These are phyloP conservation scores for Patella depressa DNA, from an alignment of 2,888 invertebrate species.

Conservation along the genomic window DNA sequence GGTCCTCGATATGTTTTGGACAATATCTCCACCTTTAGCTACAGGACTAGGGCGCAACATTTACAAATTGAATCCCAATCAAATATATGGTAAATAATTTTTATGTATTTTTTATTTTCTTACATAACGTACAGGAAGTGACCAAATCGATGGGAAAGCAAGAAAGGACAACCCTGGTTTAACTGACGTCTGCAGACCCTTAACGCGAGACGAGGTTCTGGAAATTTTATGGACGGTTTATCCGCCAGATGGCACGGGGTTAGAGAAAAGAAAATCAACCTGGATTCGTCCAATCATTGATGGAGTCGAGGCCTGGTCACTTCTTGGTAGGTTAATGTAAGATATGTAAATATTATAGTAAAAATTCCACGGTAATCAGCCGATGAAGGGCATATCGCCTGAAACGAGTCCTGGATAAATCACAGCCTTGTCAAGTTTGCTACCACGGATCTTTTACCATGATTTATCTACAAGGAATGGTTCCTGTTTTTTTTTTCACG, in stretches of 20 bases:
- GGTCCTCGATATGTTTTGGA: conserved; percentile 62
- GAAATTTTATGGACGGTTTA: conserved; percentile 66
- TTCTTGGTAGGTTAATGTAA: conserved; percentile 52
- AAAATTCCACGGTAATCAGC: too few species aligned
- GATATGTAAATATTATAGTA: too few species aligned
- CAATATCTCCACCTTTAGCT: conserved; percentile 56
- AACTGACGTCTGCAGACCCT: conserved; percentile 38
- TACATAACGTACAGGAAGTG: conserved; percentile 13
- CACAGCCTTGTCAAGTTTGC: too few species aligned
- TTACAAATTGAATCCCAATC: background rate
- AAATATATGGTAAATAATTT: background rate
- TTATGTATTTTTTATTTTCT: background rate
- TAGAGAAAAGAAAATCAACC: conserved; percentile 54
- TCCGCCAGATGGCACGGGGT: conserved; percentile 58
- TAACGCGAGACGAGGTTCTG: conserved; percentile 48
- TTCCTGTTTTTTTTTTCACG: too few species aligned
- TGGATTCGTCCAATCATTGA: conserved; percentile 67
- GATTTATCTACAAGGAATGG: too few species aligned
- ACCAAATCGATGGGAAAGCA: conserved; percentile 18
- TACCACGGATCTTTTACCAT: too few species aligned
- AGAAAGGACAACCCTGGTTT: background rate
- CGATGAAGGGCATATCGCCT: too few species aligned
- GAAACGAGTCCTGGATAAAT: background rate
- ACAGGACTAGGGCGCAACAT: conserved; percentile 36
- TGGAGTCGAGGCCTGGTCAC: conserved; percentile 63